Base-by-base conservation (phyloP, 2,888 invertebrate species). In the Andrena hattorfiana region DNA sequence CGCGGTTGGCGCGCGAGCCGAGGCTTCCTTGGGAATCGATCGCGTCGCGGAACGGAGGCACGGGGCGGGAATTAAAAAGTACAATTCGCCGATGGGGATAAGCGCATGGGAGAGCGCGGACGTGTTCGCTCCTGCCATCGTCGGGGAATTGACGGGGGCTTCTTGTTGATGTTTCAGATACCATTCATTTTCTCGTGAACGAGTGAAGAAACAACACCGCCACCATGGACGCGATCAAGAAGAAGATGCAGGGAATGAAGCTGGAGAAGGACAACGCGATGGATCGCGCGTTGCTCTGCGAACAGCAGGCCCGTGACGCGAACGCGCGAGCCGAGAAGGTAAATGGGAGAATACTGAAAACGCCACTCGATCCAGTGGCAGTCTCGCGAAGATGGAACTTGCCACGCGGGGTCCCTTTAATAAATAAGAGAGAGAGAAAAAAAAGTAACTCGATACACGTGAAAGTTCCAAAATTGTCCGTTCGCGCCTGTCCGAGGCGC, bases 161-260 rank as follows among this genome's bases (percentile, higher is more conserved):
- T 10, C 16, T 2, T 23, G 48, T 68, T 56, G 2, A 13, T 78
- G 66, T 80, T 81, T 35, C n/a, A 75, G 72, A 23, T 74, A 80
- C 13, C 85, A 42, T 92, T 90, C 88, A 85, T 84, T 85, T 77
- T 84, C 83, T 51, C 28, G 80, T 81, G 83, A 74, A 85, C 89
- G 81, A 87, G 85, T 88, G 92, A 93, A 70, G 85, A 94, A 95
- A 95, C 93, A 95, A 95, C 95, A 94, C 95, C 95, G 95, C 95
- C 96, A 96, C 95, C 96, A 99, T 99, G 99, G 99, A 99, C 97
- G 99, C 99, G 96, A 99, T 99, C 97, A 99, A 99, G 97, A 99
- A 99, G 98, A 99, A 99, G 97, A 99, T 99, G 99, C 99, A 99
- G 97, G 99, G 99, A 96, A 99, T 99, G 99, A 99, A 99, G 98